phyloP scores from a whole-genome alignment of 2,888 invertebrate species.

The Pinctada fucata region DNA sequence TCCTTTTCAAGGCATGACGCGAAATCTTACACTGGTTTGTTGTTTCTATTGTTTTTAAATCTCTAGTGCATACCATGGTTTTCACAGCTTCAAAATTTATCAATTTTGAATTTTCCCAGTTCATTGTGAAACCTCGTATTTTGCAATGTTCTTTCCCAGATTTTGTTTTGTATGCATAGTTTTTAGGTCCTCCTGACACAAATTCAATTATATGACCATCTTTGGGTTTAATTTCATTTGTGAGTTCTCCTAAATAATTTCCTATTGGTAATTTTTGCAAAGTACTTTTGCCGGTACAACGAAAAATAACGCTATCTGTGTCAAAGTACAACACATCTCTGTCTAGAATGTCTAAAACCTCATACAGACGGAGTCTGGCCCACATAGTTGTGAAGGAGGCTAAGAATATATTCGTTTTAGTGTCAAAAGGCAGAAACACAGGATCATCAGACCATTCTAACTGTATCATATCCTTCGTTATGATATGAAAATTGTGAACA shows the following conservation, averaged over 20 bases:
- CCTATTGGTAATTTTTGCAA: conserved; percentile 51
- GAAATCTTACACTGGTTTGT: conserved; percentile 25
- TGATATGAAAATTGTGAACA: conserved; percentile 30
- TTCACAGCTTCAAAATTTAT: conserved; percentile 51
- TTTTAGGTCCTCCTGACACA: conserved; percentile 72
- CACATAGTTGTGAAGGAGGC: too few relatives aligned
- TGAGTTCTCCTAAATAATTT: conserved; percentile 69
- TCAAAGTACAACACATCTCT: conserved; percentile 64
- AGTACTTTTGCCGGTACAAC: too few relatives aligned
- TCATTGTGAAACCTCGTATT: conserved; percentile 58
- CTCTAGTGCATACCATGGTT: conserved; percentile 18
- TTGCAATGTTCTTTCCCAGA: conserved; percentile 46
- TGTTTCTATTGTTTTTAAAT: conserved; percentile 15
- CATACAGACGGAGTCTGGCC: too few relatives aligned
- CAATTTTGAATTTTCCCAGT: conserved; percentile 38
- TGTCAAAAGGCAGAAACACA: background rate
- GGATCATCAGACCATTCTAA: conserved; percentile 11
- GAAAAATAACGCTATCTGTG: conserved; percentile 32
- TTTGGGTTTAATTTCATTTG: conserved; percentile 69
- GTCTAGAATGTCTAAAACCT: conserved; percentile 65
- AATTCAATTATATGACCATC: conserved; percentile 34
- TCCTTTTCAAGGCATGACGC: conserved; percentile 21
- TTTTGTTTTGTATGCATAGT: conserved; percentile 63
- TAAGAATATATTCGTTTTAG: conserved; percentile 24
- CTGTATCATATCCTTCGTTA: conserved; percentile 19